Conservation (phyloP, 2,113 vertebrate genomes). For the Catharus bicknelli region DNA sequence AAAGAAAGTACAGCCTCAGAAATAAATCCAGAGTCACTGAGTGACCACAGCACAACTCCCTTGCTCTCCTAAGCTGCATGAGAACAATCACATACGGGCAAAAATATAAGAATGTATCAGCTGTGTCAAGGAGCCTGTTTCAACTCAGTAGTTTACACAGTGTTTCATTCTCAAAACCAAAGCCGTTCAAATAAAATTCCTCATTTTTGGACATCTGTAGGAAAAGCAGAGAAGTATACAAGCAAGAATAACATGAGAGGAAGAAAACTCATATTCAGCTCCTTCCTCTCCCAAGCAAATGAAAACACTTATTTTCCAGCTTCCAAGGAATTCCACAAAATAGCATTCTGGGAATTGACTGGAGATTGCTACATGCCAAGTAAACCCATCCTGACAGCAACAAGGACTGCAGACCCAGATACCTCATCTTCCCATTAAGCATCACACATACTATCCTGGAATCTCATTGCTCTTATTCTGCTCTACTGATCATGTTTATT, state of each 20-base stretch:
- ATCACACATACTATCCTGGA: not conserved
- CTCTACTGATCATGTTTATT: not conserved
- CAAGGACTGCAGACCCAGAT: not conserved
- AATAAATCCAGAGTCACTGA: constrained; percentile 3
- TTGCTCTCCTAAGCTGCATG: not conserved
- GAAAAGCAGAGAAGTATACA: not conserved
- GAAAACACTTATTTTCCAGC: not conserved
- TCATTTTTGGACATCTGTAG: not conserved
- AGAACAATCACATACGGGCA: not conserved
- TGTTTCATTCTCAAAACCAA: not conserved
- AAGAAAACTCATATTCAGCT: not conserved
- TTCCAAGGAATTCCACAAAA: not conserved
- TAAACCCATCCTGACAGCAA: not conserved
- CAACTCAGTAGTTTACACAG: not conserved
- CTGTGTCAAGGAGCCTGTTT: not conserved
- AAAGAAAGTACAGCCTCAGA: constrained; percentile 68
- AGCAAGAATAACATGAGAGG: not conserved
- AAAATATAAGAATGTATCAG: not conserved
- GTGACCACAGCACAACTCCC: not conserved
- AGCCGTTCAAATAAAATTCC: not conserved
- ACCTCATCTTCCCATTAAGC: not conserved
- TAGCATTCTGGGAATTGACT: not conserved
- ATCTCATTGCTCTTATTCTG: not conserved
- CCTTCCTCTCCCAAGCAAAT: not conserved
- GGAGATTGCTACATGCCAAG: not conserved